Percentiles rank a stretch among this genome's conserved stretches.
These are phyloP conservation scores for Onychostoma macrolepis DNA, from an alignment of 2,113 vertebrate species.

Conservation along the genomic window DNA sequence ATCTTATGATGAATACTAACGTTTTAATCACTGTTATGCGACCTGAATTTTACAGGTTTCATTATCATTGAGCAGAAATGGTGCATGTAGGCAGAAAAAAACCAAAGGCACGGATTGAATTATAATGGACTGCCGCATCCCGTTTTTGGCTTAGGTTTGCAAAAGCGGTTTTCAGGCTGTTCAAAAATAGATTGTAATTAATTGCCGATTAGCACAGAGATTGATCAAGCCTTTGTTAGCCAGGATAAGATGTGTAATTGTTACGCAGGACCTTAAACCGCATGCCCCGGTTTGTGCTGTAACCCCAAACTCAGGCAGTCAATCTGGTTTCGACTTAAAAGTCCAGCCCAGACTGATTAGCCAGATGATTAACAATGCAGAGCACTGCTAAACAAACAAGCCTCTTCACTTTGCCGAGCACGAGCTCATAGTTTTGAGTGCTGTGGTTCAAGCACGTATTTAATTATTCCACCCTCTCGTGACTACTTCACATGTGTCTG, in stretches of 20 bases:
- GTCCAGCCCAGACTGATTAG: conserved; percentile 18
- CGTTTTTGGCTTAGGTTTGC: conserved; percentile 7
- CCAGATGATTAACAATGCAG: conserved; percentile 35
- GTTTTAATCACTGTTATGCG: conserved; percentile 14
- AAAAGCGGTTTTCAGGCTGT: not conserved
- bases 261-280: not conserved
- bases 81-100: not conserved
- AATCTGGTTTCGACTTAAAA: conserved; percentile 28
- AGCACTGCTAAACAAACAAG: conserved; percentile 45
- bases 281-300: not conserved
- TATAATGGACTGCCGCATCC: conserved; percentile 5
- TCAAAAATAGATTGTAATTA: conserved; percentile 46
- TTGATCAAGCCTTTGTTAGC: conserved; percentile 36
- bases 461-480: conserved; percentile 44
- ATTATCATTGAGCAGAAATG: conserved; percentile 28
- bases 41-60: conserved; percentile 25
- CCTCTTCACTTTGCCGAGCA: conserved; percentile 24
- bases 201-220: conserved; percentile 42
- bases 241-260: not conserved
- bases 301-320: not conserved
- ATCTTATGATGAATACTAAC: conserved; percentile 24
- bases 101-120: not conserved
- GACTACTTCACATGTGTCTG: conserved; percentile 58
- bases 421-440: conserved; percentile 26
- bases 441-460: conserved; percentile 21